Base-by-base conservation (phyloP, 2,797 vertebrate genomes). In the Coregonus sp. region DNA sequence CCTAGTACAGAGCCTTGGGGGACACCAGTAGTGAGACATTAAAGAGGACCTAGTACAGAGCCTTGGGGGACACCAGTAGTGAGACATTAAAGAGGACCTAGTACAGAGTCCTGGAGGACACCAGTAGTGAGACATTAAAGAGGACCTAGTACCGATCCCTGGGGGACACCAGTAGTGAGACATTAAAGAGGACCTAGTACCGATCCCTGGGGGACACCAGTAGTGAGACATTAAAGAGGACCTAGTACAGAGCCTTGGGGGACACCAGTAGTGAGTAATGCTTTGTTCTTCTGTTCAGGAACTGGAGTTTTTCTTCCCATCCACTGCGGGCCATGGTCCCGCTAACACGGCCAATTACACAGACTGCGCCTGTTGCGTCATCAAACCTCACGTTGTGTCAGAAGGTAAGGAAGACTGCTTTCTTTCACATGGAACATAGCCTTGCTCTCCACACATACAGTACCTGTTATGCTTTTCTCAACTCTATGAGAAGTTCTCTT, bases 261-360 rank as follows among this genome's bases (percentile, higher is more conserved):
- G 18, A 59, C 14, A n/a, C 54, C 54, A 56, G 4, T 54, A 54
- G 3, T 54, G 16, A 16, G 18, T n/a, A 18, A n/a, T 59, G 18
- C 18, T 56, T 56, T 85, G 86, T 29, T 77, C 80, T 84, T 80
- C 33, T 85, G 83, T 91, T 72, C 86, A 99, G 98, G 97, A 99
- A 82, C 90, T 97, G 84, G 97, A 99, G 84, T 95, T 97, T 77
- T 99, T 99, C 90, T 99, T 99, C 73, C 98, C 97, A 33, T 96
- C 97, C 2, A 95, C 93, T 14, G 91, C 94, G 80, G 95, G 95
- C 69, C 90, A 85, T 0, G 90, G 96, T 5, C 97, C 95, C n/a
- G 84, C 88, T 68, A 97, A 95, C 86, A 97, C 96, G 65, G 98
- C 97, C 76, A 84, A 85, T 47, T 96, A 91, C 80, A 91, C 93